A percentile compares a stretch with the other conserved stretches of the same genome.
Conservation (phyloP, 2,113 vertebrate genomes). For the Spilogale gracilis region DNA sequence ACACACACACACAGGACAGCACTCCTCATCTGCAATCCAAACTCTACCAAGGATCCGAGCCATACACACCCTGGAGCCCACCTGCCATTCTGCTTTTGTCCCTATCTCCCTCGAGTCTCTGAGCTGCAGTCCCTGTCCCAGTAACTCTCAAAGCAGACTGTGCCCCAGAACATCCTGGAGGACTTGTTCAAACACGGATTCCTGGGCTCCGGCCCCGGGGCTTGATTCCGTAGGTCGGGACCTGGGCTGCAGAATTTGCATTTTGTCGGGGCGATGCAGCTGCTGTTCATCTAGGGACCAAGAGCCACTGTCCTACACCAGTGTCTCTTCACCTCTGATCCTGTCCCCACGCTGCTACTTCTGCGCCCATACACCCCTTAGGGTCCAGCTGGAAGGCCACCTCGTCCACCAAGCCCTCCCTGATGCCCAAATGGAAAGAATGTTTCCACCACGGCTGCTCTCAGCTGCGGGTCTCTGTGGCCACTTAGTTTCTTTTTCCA, state of each 20-base stretch:
- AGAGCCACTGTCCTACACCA: neutral
- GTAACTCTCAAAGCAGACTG: neutral
- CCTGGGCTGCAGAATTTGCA: neutral
- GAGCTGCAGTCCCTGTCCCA: neutral
- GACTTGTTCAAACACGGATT: neutral
- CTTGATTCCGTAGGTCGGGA: neutral
- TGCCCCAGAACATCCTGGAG: neutral
- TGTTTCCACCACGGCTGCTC: rapidly evolving
- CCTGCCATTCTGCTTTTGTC: neutral
- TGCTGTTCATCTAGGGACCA: neutral
- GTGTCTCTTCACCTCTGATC: neutral
- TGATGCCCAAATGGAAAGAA: neutral
- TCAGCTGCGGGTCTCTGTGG: neutral
- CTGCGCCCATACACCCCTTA: neutral
- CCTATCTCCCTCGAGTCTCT: neutral
- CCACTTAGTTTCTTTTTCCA: neutral
- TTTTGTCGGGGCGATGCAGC: rapidly evolving
- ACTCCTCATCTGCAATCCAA: too few relatives aligned
- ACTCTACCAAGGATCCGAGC: too few relatives aligned
- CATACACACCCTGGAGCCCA: neutral
- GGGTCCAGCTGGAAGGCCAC: neutral
- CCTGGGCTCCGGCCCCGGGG: neutral
- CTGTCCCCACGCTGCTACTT: neutral
- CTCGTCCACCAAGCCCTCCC: neutral
- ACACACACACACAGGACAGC: neutral